Percentiles rank a stretch among this genome's conserved stretches.
These are phyloP conservation scores for Stichopus horrens DNA, from an alignment of 53 echinoderm and acorn worm species.

Conservation along the genomic window DNA sequence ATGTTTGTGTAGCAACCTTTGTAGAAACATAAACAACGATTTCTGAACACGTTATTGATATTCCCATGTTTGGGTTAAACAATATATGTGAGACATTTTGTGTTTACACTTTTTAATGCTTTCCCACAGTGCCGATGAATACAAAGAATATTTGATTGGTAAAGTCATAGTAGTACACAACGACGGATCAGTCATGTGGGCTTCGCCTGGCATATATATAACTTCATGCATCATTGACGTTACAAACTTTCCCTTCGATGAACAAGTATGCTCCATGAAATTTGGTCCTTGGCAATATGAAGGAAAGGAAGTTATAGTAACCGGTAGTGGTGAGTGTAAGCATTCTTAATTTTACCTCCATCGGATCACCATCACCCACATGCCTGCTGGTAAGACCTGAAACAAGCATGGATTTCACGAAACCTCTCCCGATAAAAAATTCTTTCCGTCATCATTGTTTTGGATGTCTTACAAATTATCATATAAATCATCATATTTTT, in stretches of 20 bases:
- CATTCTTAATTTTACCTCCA: constrained; percentile 41
- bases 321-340: constrained; percentile 72
- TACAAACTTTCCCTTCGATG: constrained; percentile 93
- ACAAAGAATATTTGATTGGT: constrained; percentile 82
- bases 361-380: background rate
- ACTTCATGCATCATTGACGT: constrained; percentile 94
- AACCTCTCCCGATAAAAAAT: background rate
- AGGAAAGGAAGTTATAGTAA: constrained; percentile 69
- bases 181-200: constrained; percentile 82
- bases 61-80: no score
- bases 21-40: no score
- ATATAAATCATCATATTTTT: no score
- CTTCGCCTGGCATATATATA: constrained; percentile 84
- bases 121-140: constrained; percentile 70
- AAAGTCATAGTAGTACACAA: constrained; percentile 71
- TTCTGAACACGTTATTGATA: no score
- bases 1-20: no score
- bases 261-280: constrained; percentile 80
- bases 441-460: background rate
- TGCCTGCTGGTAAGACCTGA: constrained; percentile 31
- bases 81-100: no score
- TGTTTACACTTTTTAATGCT: background rate
- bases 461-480: background rate
- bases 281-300: constrained; percentile 99
- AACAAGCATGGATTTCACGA: constrained; percentile 11